A percentile compares a stretch with the other conserved stretches of the same genome.
Conservation (phyloP, 2,797 vertebrate species). For the Anabacerthia variegaticeps region DNA sequence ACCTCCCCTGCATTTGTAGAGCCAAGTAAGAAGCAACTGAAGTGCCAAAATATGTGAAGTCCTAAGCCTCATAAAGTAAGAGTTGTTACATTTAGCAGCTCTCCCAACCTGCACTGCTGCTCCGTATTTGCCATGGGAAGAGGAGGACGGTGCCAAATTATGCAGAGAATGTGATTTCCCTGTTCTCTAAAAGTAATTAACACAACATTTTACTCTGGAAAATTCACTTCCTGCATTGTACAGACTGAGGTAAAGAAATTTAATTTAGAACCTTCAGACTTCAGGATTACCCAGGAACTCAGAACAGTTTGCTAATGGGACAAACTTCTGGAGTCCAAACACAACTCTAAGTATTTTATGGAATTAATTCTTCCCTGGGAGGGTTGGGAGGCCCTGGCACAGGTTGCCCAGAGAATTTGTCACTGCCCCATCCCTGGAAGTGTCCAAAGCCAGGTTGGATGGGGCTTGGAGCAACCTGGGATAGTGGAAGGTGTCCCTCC, state of each 20-base stretch:
- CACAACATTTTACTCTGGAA: background rate
- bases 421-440: background rate
- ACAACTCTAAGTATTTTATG: background rate
- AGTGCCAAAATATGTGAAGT: background rate
- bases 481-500: background rate
- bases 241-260: background rate
- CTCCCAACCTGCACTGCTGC: background rate
- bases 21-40: background rate
- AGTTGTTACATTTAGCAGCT: background rate
- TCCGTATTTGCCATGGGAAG: background rate
- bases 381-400: background rate
- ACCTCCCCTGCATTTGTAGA: background rate
- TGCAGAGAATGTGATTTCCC: background rate
- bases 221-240: accelerated
- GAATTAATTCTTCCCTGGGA: background rate
- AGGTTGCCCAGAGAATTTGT: background rate
- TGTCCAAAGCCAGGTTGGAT: background rate
- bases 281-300: background rate
- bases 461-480: background rate
- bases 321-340: background rate
- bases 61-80: background rate
- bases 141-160: background rate
- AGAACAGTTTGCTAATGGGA: background rate
- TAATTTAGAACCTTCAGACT: background rate
- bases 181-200: background rate